phyloP scores from a whole-genome alignment of 2,797 vertebrate species.

The Garrulus glandarius region DNA sequence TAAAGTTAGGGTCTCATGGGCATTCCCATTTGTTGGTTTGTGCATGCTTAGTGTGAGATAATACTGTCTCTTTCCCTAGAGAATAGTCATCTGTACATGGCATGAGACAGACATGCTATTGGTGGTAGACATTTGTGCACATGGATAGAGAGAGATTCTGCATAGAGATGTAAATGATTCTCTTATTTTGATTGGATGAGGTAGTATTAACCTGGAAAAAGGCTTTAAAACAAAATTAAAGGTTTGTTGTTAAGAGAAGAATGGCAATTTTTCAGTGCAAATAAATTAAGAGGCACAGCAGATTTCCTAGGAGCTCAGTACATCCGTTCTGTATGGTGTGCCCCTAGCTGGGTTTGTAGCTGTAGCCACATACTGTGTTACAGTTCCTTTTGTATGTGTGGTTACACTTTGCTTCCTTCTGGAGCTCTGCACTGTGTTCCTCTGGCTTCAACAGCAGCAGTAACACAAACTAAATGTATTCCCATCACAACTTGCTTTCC shows the following conservation, averaged over 20 bases:
- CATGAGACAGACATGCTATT: rapidly evolving
- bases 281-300: neutral
- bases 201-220: neutral
- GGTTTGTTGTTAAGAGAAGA: neutral
- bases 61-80: neutral
- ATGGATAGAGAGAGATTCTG: neutral
- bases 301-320: neutral
- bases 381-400: neutral
- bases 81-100: rapidly evolving
- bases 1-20: neutral
- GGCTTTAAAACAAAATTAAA: neutral
- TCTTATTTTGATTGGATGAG: neutral
- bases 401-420: neutral
- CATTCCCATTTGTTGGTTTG: neutral
- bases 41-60: neutral
- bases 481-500: neutral
- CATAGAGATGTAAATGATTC: neutral
- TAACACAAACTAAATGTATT: neutral
- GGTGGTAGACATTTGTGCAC: neutral
- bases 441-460: neutral
- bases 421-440: neutral
- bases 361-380: neutral
- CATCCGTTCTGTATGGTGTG: neutral
- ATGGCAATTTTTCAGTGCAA: neutral
- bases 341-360: neutral